Evolutionary conservation across 2,888 invertebrate genomes (phyloP).

Genomic region (Labia minor): DNA sequence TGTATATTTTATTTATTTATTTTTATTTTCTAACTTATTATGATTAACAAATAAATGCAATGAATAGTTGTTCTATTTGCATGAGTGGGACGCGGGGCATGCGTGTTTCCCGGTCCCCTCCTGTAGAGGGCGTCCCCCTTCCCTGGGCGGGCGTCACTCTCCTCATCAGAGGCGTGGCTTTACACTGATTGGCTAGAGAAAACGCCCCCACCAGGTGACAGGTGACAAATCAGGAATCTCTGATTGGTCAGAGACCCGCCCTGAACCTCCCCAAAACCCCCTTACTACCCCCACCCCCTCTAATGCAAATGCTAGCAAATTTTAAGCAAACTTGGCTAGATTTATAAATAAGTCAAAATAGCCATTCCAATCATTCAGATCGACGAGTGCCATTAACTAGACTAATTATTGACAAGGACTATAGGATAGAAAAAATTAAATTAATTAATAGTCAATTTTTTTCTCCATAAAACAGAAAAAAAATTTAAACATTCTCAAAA

Average conservation of each 20-base stretch:
- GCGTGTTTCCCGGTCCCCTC: background rate
- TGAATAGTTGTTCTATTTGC: background rate
- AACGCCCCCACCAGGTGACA: background rate
- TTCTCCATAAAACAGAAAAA: no score
- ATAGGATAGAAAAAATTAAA: no score
- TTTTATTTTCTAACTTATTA: no score
- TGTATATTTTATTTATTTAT: no score
- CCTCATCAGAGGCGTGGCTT: background rate
- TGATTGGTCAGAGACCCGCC: background rate
- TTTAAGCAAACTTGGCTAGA: background rate
- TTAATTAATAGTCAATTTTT: no score
- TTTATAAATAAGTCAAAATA: background rate
- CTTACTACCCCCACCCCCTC: background rate
- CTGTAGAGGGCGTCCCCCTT: slow-evolving; percentile 7
- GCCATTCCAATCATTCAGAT: background rate
- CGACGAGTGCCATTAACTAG: no score
- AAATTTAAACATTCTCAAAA: no score
- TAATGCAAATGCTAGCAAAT: background rate
- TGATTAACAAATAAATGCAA: background rate
- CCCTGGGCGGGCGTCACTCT: slow-evolving; percentile 2
- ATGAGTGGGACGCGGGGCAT: background rate
- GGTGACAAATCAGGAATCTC: background rate
- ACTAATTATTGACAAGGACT: no score
- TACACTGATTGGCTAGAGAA: background rate
- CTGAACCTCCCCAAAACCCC: background rate